Evolutionary conservation across 1,140 invertebrate genomes (phyloP).

Genomic region (Leptinotarsa undecemlineata): DNA sequence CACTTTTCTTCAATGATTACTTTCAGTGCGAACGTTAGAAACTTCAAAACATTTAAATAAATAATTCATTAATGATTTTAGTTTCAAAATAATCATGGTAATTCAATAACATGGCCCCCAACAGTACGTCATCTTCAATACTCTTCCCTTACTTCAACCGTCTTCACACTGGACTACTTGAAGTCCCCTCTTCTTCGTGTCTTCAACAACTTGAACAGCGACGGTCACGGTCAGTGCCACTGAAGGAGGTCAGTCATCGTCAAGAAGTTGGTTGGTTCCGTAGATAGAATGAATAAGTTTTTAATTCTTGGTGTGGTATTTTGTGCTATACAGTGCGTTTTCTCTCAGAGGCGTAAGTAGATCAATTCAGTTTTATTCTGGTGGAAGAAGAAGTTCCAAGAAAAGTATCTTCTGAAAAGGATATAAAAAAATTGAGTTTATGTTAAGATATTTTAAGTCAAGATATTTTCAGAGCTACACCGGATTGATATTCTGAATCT

Average conservation of each 20-base stretch:
- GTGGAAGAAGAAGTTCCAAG: too few species aligned
- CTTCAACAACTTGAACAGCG: neutral
- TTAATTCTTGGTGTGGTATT: neutral
- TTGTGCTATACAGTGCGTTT: neutral
- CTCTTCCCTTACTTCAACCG: neutral
- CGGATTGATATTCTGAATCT: too few species aligned
- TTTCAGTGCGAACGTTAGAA: too few species aligned
- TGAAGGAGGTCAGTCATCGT: conserved; percentile 26
- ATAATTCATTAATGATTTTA: neutral
- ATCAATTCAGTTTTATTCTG: neutral
- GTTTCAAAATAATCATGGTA: neutral
- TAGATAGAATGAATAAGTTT: neutral
- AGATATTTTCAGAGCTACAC: too few species aligned
- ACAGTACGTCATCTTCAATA: neutral
- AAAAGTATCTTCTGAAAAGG: too few species aligned
- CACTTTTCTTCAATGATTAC: too few species aligned
- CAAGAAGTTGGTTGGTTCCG: neutral
- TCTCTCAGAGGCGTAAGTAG: neutral
- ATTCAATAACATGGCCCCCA: neutral
- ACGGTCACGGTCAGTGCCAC: conserved; percentile 15
- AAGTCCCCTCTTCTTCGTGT: conserved; percentile 3
- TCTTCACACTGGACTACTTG: conserved; percentile 9
- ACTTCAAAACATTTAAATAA: too few species aligned
- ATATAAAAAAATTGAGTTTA: too few species aligned
- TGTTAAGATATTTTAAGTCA: too few species aligned